phyloP scores from a whole-genome alignment of 2,113 vertebrate genomes.

The Glaucomys volans region DNA sequence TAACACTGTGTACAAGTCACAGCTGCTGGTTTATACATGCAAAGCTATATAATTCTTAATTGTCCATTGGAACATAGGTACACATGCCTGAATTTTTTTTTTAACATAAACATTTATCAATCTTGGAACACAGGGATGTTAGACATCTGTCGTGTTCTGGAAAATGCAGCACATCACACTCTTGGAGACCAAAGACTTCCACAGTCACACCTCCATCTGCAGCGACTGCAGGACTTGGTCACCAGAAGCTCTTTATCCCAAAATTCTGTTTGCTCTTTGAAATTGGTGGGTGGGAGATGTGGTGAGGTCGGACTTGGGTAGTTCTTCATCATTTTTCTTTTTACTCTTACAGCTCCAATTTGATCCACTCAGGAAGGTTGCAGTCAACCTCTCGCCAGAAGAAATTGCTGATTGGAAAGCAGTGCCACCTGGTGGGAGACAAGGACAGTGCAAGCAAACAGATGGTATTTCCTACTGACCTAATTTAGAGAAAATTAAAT shows the following conservation, averaged over 20 bases:
- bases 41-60: background rate
- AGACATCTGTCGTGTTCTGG: background rate
- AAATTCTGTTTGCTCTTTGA: background rate
- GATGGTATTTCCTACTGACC: background rate
- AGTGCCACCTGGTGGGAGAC: constrained; percentile 19
- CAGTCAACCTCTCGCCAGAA: background rate
- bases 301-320: accelerated
- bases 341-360: background rate
- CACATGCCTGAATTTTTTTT: background rate
- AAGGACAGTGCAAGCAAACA: background rate
- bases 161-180: background rate
- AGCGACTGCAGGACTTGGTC: background rate
- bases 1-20: background rate
- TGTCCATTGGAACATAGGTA: background rate
- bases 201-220: background rate
- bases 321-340: background rate
- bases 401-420: constrained; percentile 7
- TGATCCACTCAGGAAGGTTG: accelerated
- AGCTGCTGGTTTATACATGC: accelerated
- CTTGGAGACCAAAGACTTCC: background rate
- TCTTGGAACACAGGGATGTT: background rate
- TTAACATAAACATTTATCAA: too few relatives aligned
- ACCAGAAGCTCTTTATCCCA: background rate
- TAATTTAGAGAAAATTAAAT: background rate
- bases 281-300: too few relatives aligned